These are phyloP conservation scores for Spodoptera frugiperda DNA, from an alignment of 1,140 invertebrate genomes.

Conservation along the genomic window DNA sequence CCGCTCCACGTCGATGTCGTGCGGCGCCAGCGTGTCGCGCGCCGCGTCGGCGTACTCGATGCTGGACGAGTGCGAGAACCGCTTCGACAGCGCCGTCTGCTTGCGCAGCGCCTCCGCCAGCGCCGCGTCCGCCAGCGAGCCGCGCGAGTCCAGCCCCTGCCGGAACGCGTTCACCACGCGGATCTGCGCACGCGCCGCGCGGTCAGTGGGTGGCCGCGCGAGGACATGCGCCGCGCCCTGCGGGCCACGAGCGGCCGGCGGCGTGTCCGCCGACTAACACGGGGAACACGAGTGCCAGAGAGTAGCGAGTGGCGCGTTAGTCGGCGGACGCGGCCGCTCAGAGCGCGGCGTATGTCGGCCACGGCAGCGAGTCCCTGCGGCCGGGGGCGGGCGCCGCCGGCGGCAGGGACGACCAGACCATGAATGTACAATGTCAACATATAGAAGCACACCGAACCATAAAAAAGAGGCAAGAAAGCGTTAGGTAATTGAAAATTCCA, in stretches of 20 bases:
- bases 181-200: slow-evolving; percentile 88
- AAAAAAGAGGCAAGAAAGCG: slow-evolving; percentile 81
- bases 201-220: slow-evolving; percentile 31
- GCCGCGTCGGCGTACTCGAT: slow-evolving; percentile 97
- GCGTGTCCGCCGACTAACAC: too few relatives aligned
- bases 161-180: slow-evolving; percentile 99
- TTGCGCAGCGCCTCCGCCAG: slow-evolving; percentile 96
- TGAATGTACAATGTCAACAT: slow-evolving; percentile 64
- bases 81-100: slow-evolving; percentile 95
- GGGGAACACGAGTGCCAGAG: too few relatives aligned
- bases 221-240: slow-evolving; percentile 39
- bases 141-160: slow-evolving; percentile 97
- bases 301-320: too few relatives aligned
- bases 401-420: slow-evolving; percentile 48
- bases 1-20: slow-evolving; percentile 95
- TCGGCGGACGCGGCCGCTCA: not conserved
- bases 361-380: slow-evolving; percentile 3
- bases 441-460: slow-evolving; percentile 85
- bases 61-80: slow-evolving; percentile 94
- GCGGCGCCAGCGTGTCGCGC: slow-evolving; percentile 94
- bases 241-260: too few relatives aligned
- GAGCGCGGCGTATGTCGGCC: slow-evolving; percentile 18
- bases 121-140: slow-evolving; percentile 95
- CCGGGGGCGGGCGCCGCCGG: not conserved
- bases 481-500: slow-evolving; percentile 82